Conservation (phyloP, 2,888 invertebrate genomes). For the Nezara viridula region DNA sequence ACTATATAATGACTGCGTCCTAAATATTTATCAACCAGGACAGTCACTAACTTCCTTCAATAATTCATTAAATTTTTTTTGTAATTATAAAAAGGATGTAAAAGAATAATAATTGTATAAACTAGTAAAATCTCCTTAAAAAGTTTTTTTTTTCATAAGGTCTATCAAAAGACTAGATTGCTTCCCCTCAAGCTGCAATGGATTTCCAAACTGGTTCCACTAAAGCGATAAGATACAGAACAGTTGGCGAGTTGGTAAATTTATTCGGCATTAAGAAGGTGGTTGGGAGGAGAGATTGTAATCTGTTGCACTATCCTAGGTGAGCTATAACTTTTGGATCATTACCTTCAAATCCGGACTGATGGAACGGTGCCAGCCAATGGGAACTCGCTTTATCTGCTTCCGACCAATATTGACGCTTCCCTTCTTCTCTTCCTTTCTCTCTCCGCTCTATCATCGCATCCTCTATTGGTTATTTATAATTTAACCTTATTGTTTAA, state of each 20-base stretch:
- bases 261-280: conserved; percentile 41
- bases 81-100: no score
- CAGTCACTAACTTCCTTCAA: no score
- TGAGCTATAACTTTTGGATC: conserved; percentile 27
- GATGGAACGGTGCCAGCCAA: conserved; percentile 36
- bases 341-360: conserved; percentile 43
- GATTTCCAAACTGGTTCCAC: neutral
- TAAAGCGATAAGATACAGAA: conserved; percentile 9
- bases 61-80: no score
- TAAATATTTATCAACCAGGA: no score
- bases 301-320: conserved; percentile 49
- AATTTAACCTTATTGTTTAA: neutral
- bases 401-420: conserved; percentile 13
- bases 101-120: no score
- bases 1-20: no score
- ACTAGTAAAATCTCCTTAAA: no score
- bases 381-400: conserved; percentile 11
- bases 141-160: neutral
- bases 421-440: neutral
- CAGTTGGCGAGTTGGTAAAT: conserved; percentile 36
- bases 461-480: neutral
- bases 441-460: neutral
- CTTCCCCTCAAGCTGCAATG: neutral
- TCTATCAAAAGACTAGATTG: neutral
- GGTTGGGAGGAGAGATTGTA: neutral